phyloP scores from a whole-genome alignment of 2,888 invertebrate genomes.

The Trachelus stipa region DNA sequence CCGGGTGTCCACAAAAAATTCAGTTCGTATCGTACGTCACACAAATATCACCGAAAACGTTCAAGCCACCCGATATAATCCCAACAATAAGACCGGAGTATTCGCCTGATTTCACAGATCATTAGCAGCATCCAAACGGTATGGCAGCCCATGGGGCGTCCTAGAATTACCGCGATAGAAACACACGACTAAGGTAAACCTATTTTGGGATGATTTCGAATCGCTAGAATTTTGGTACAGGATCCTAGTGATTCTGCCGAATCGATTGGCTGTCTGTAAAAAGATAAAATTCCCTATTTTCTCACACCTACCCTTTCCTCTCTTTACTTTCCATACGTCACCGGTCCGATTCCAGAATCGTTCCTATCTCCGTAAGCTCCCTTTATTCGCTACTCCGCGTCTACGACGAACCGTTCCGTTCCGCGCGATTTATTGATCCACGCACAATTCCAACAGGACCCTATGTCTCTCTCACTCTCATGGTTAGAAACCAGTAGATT shows the following conservation, averaged over 20 bases:
- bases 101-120: background rate
- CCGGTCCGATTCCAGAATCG: background rate
- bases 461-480: background rate
- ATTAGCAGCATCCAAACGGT: background rate
- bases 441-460: constrained; percentile 59
- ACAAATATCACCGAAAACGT: too few species aligned
- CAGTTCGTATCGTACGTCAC: too few species aligned
- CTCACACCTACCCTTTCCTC: background rate
- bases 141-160: background rate
- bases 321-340: background rate
- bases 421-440: constrained; percentile 65
- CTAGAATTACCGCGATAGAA: background rate
- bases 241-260: background rate
- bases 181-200: background rate
- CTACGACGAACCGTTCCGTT: constrained; percentile 51
- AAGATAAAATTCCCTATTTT: background rate
- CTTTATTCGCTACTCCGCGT: constrained; percentile 50
- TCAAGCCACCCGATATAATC: background rate
- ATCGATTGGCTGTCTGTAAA: background rate
- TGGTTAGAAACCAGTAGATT: background rate
- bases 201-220: background rate
- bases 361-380: constrained; percentile 17
- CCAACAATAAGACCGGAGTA: background rate
- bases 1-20: too few species aligned
- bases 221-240: background rate